Base-by-base conservation (phyloP, 2,113 vertebrate genomes). In the Lampris megalopsis region DNA sequence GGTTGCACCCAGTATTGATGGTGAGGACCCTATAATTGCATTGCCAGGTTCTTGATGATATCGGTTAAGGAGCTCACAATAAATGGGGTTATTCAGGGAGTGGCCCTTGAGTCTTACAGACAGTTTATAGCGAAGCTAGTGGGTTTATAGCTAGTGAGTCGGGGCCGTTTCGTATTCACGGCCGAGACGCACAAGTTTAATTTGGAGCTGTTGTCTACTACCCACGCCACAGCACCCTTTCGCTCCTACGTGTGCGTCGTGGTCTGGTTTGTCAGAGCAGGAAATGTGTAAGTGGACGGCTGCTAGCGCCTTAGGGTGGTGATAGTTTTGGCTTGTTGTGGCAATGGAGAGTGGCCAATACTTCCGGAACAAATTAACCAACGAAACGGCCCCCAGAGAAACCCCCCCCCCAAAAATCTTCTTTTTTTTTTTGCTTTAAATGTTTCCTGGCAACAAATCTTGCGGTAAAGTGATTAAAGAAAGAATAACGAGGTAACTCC, bases 1-100 rank as follows among this genome's bases (percentile, higher is more conserved):
- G 78, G 85, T 67, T 80, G 78, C 82, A 71, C 82, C 81, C 52
- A 72, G 80, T 81, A 91, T 85, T 85, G 88, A 91, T 85, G 78
- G 83, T 57, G 1, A 66, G 62, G 64, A 62, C 40, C 38, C 68
- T 82, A 85, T 84, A 91, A 89, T 85, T 92, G 82, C 81, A 75
- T 82, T 70, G 40, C 70, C 52, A 63, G 69, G 66, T 74, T 76
- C 42, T 9, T 89, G 80, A 84, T 87, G 79, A 87, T 71, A 88
- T 85, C 85, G 82, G 74, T 86, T 73, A 75, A 80, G 79, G 75
- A 80, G 73, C 64, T 69, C 2, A 71, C 78, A 84, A 88, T 82
- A 80, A 87, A 86, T 86, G 79, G 45, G 40, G 59, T 24, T 24
- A 57, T 63, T 82, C 37, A 10, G 73, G 72, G 78, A 81, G 79